Evolutionary conservation across 2,113 vertebrate genomes (phyloP).

Genomic region (Crotalus helleri): DNA sequence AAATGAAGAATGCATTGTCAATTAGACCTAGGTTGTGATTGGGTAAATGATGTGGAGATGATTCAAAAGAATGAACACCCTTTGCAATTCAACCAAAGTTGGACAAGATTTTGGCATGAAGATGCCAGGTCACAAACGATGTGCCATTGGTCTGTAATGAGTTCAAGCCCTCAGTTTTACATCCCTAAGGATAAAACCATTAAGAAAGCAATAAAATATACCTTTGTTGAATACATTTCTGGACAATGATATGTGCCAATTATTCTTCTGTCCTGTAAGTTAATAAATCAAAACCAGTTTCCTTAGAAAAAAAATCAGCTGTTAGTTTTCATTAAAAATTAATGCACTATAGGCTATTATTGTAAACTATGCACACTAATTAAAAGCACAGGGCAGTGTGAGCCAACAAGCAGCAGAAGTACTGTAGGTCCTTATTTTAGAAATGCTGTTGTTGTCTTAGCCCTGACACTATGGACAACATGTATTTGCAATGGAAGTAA

Average conservation of each 20-base stretch:
- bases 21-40: slow-evolving; percentile 64
- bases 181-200: slow-evolving; percentile 63
- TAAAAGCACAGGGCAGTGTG: slow-evolving; percentile 56
- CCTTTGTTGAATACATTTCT: slow-evolving; percentile 75
- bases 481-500: slow-evolving; percentile 57
- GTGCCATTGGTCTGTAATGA: slow-evolving; percentile 65
- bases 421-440: slow-evolving; percentile 46
- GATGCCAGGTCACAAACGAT: slow-evolving; percentile 52
- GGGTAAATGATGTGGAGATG: slow-evolving; percentile 61
- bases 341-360: slow-evolving; percentile 60
- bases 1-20: slow-evolving; percentile 68
- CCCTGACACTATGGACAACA: slow-evolving; percentile 60
- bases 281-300: slow-evolving; percentile 73
- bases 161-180: slow-evolving; percentile 54
- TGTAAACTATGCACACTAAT: slow-evolving; percentile 50
- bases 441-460: slow-evolving; percentile 61
- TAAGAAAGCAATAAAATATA: slow-evolving; percentile 70
- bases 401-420: slow-evolving; percentile 52
- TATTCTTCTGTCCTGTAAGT: slow-evolving; percentile 75
- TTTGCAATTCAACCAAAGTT: slow-evolving; percentile 45
- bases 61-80: slow-evolving; percentile 49
- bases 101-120: slow-evolving; percentile 42
- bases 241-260: slow-evolving; percentile 75
- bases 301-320: slow-evolving; percentile 70
- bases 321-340: slow-evolving; percentile 67